Evolutionary conservation across 2,113 vertebrate genomes (phyloP).

Genomic region (Ammodytes dubius): DNA sequence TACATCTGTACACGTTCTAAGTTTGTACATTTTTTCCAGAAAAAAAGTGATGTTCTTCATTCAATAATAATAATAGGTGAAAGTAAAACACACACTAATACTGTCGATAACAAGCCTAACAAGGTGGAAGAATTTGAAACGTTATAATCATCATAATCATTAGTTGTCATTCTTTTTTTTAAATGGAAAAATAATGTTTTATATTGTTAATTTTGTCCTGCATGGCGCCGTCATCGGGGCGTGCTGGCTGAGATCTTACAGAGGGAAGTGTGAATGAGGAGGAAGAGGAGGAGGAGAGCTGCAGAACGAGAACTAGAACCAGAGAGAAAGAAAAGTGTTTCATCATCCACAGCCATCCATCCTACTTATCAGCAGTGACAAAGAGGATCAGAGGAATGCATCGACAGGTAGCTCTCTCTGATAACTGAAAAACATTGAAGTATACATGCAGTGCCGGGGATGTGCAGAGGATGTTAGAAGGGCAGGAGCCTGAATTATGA

Average conservation of each 20-base stretch:
- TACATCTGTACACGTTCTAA: background rate
- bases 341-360: slow-evolving; percentile 66
- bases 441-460: background rate
- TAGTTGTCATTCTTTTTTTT: background rate
- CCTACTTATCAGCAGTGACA: slow-evolving; percentile 47
- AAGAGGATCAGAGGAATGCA: slow-evolving; percentile 39
- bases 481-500: too few relatives aligned
- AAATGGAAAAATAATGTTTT: slow-evolving; percentile 12
- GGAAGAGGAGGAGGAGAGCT: slow-evolving; percentile 45
- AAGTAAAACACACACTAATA: slow-evolving; percentile 3
- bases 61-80: background rate
- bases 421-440: slow-evolving; percentile 6
- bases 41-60: background rate
- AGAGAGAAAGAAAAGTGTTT: slow-evolving; percentile 67
- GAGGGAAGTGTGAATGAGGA: slow-evolving; percentile 73
- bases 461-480: too few relatives aligned
- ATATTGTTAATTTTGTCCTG: background rate
- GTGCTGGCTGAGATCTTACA: slow-evolving; percentile 43
- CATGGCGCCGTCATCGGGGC: slow-evolving; percentile 16
- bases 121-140: slow-evolving; percentile 6
- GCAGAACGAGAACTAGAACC: slow-evolving; percentile 54
- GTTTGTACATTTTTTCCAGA: background rate
- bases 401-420: background rate
- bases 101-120: background rate
- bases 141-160: background rate